These are phyloP conservation scores for Galeruca laticollis DNA, from an alignment of 2,888 invertebrate genomes.

Conservation along the genomic window DNA sequence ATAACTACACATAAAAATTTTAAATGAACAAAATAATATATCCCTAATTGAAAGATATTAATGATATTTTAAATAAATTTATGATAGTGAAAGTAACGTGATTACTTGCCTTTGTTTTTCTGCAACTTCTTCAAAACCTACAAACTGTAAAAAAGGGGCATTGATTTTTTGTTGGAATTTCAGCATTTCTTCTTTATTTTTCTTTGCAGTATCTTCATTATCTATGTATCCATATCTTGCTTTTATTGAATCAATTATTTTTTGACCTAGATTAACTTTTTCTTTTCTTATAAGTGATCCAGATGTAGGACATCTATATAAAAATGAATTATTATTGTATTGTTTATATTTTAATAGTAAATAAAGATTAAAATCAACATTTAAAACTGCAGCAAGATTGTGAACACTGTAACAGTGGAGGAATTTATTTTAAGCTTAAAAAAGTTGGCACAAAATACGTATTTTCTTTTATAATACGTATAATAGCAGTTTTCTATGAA, in stretches of 20 bases:
- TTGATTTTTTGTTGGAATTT: conserved; percentile 80
- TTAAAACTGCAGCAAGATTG: background rate
- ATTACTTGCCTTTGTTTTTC: conserved; percentile 69
- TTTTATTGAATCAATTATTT: conserved; percentile 80
- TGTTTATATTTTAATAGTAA: background rate
- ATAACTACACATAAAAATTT: too few species aligned
- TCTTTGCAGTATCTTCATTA: conserved; percentile 72
- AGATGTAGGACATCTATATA: conserved; percentile 77
- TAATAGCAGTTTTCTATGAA: too few species aligned
- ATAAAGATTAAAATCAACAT: background rate
- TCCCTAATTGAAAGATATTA: too few species aligned
- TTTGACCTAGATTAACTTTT: conserved; percentile 80
- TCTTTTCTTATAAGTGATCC: conserved; percentile 90
- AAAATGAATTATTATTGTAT: conserved; percentile 7
- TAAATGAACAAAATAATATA: too few species aligned
- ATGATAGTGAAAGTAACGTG: too few species aligned
- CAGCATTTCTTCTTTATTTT: conserved; percentile 71
- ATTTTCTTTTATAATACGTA: too few species aligned
- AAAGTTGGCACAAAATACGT: too few species aligned
- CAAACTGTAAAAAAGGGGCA: conserved; percentile 87
- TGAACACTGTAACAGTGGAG: background rate
- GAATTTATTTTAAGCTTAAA: background rate
- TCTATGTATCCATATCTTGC: conserved; percentile 75
- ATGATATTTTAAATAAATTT: too few species aligned
- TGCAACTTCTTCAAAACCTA: conserved; percentile 88